These are phyloP conservation scores for Spondyliosoma cantharus DNA, from an alignment of 2,797 vertebrate species.

Conservation along the genomic window DNA sequence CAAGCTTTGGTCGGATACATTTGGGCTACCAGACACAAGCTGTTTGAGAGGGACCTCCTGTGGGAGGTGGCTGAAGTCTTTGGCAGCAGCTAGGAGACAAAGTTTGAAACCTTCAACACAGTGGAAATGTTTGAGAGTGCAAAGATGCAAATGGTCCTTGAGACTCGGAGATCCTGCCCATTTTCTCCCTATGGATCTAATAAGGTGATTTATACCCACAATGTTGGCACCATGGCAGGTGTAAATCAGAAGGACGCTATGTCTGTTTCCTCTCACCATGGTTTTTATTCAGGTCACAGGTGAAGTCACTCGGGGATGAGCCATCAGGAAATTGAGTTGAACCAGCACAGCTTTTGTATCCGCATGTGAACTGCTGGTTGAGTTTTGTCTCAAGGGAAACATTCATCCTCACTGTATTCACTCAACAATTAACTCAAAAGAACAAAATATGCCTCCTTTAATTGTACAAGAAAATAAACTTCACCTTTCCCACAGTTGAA, in stretches of 20 bases:
- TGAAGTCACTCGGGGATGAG: constrained; percentile 76
- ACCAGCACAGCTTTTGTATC: constrained; percentile 88
- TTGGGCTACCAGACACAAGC: constrained; percentile 82
- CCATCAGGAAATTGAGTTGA: constrained; percentile 82
- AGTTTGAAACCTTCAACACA: background rate
- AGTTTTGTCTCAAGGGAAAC: constrained; percentile 81
- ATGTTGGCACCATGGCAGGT: background rate
- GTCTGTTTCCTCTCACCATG: constrained; percentile 82
- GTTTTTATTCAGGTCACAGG: constrained; percentile 72
- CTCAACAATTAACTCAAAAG: background rate
- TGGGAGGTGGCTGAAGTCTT: constrained; percentile 86
- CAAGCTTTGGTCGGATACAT: constrained; percentile 80
- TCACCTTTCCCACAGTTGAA: background rate
- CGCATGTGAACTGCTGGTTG: constrained; percentile 81
- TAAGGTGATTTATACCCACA: constrained; percentile 21
- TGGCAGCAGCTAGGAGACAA: background rate
- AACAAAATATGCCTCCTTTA: background rate
- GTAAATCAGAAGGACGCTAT: background rate
- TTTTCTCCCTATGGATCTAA: background rate
- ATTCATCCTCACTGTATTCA: constrained; percentile 49
- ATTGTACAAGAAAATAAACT: background rate
- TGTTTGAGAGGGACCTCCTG: constrained; percentile 86
- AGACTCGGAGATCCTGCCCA: background rate
- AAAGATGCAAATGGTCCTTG: background rate
- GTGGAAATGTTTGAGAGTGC: too few species aligned